phyloP scores from a whole-genome alignment of 1,140 invertebrate species.

The Dendrolimus punctatus region DNA sequence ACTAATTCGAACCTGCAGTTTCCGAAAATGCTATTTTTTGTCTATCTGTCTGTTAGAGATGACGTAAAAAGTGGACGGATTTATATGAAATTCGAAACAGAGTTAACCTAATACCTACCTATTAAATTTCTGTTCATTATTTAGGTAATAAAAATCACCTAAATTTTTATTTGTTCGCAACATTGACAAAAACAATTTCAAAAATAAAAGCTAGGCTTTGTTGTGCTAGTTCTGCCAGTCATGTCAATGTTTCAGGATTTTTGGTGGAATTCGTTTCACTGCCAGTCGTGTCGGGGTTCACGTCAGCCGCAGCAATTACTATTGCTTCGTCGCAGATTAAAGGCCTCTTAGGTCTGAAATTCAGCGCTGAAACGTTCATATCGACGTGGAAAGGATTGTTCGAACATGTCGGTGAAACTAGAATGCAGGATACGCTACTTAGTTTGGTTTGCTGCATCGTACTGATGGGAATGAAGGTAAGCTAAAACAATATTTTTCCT shows the following conservation, averaged over 20 bases:
- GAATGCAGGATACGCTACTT: conserved; percentile 75
- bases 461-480: conserved; percentile 77
- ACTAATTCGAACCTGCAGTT: too few species aligned
- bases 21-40: too few species aligned
- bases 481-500: conserved; percentile 2
- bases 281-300: conserved; percentile 90
- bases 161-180: too few species aligned
- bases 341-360: conserved; percentile 78
- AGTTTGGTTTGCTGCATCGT: conserved; percentile 76
- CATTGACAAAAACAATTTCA: too few species aligned
- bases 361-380: conserved; percentile 75
- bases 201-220: too few species aligned
- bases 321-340: conserved; percentile 89
- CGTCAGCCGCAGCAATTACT: conserved; percentile 88
- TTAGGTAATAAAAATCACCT: too few species aligned
- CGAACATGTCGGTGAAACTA: conserved; percentile 69
- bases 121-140: too few species aligned
- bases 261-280: conserved; percentile 89
- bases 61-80: too few species aligned
- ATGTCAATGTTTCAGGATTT: conserved; percentile 76
- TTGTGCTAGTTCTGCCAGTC: too few species aligned
- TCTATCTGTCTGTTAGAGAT: too few species aligned
- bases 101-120: too few species aligned
- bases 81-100: too few species aligned
- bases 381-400: conserved; percentile 74